Conservation (phyloP, 2,797 vertebrate species). For the Brachymystax lenok region DNA sequence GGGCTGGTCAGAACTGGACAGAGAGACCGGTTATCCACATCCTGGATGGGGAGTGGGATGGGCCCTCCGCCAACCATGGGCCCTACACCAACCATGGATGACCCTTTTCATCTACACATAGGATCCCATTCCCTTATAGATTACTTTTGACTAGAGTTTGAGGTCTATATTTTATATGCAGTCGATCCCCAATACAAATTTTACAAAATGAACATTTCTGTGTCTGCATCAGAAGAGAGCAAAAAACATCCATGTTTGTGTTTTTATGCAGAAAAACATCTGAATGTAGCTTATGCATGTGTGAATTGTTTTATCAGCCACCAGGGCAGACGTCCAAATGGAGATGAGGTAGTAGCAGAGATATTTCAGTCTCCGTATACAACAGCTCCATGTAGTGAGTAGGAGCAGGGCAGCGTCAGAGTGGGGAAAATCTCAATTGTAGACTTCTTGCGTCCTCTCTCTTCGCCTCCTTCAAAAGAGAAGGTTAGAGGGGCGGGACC, state of each 20-base stretch:
- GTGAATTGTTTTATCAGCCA: background rate
- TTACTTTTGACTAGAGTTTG: too few species aligned
- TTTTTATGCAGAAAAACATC: background rate
- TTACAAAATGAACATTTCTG: background rate
- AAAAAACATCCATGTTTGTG: background rate
- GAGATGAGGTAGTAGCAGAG: background rate
- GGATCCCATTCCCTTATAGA: background rate
- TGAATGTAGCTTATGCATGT: background rate
- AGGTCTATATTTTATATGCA: too few species aligned
- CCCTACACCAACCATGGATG: slow-evolving; percentile 77
- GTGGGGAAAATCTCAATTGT: too few species aligned
- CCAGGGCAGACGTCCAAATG: background rate
- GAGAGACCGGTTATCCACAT: slow-evolving; percentile 29
- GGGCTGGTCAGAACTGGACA: slow-evolving; percentile 53
- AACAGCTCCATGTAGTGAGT: background rate
- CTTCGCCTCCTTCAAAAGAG: too few species aligned
- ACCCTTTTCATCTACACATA: slow-evolving; percentile 23
- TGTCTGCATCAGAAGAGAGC: background rate
- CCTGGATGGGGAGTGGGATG: slow-evolving; percentile 56
- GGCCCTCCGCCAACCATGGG: slow-evolving; percentile 76
- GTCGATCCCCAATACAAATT: too few species aligned
- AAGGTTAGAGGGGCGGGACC: too few species aligned
- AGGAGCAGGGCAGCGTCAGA: background rate
- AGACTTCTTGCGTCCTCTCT: too few species aligned
- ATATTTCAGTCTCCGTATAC: background rate